Conservation (phyloP, 2,113 vertebrate species). For the Antechinus flavipes region DNA sequence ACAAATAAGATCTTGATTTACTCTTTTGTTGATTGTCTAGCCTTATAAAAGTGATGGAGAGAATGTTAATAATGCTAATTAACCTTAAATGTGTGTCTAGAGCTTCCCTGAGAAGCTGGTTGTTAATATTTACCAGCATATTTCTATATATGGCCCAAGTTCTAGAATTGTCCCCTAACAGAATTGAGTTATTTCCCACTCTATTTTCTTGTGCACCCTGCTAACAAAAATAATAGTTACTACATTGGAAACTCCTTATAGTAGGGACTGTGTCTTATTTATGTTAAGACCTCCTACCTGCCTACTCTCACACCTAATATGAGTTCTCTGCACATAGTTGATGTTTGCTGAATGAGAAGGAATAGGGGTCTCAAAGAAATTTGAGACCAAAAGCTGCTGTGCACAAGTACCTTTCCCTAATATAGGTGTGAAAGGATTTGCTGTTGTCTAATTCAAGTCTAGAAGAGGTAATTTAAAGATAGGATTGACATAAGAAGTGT, state of each 20-base stretch:
- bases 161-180: constrained; percentile 45
- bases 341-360: background rate
- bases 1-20: background rate
- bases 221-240: background rate
- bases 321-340: background rate
- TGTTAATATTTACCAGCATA: background rate
- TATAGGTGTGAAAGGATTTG: background rate
- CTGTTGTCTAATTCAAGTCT: background rate
- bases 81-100: background rate
- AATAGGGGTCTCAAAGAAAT: background rate
- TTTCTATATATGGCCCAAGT: constrained; percentile 24
- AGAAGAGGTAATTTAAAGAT: background rate
- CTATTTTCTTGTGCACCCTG: background rate
- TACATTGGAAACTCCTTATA: background rate
- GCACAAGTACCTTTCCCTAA: background rate
- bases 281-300: background rate
- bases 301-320: background rate
- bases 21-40: background rate
- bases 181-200: constrained; percentile 38
- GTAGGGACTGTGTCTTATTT: background rate
- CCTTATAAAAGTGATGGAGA: background rate
- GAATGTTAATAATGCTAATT: background rate
- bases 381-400: background rate
- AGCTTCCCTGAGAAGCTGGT: background rate
- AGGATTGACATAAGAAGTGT: background rate